phyloP scores from a whole-genome alignment of 2,888 invertebrate species.

The Agonopterix arenella region DNA sequence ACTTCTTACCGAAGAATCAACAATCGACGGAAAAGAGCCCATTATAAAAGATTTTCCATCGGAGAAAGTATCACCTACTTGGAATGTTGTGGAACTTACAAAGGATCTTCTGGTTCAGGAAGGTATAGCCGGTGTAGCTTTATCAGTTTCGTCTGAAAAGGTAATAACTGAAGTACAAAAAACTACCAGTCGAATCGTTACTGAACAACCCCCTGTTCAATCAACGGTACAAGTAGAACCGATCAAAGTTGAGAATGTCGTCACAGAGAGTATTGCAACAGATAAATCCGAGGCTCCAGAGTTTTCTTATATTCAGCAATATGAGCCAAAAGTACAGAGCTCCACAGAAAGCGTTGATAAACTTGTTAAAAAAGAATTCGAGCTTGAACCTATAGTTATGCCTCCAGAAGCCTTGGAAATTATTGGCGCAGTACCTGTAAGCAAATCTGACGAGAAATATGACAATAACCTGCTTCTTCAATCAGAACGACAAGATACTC shows the following conservation, averaged over 20 bases:
- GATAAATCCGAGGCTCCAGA: slow-evolving; percentile 25
- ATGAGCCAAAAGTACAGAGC: slow-evolving; percentile 32
- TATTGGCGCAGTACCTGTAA: slow-evolving; percentile 8
- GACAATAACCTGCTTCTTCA: slow-evolving; percentile 44
- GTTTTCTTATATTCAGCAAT: slow-evolving; percentile 42
- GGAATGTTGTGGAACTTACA: slow-evolving; percentile 17
- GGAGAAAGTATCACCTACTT: not conserved
- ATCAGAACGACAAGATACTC: slow-evolving; percentile 46
- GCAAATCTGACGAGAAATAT: slow-evolving; percentile 24
- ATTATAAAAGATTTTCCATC: too few species aligned
- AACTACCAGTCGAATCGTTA: slow-evolving; percentile 18
- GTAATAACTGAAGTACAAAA: slow-evolving; percentile 8
- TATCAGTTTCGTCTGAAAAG: slow-evolving; percentile 1
- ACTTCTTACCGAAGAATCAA: too few species aligned
- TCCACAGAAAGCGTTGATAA: slow-evolving; percentile 37
- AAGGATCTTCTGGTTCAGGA: slow-evolving; percentile 24
- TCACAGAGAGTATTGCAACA: slow-evolving; percentile 36
- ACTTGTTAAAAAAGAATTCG: slow-evolving; percentile 31
- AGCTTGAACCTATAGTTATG: slow-evolving; percentile 46
- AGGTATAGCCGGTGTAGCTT: slow-evolving; percentile 12
- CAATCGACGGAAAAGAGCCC: too few species aligned
- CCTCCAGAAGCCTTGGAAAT: slow-evolving; percentile 26
- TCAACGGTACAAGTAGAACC: slow-evolving; percentile 35
- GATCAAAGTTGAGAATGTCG: slow-evolving; percentile 31
- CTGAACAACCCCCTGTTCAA: slow-evolving; percentile 27